phyloP scores from a whole-genome alignment of 2,113 vertebrate genomes.

The Phocoena phocoena region DNA sequence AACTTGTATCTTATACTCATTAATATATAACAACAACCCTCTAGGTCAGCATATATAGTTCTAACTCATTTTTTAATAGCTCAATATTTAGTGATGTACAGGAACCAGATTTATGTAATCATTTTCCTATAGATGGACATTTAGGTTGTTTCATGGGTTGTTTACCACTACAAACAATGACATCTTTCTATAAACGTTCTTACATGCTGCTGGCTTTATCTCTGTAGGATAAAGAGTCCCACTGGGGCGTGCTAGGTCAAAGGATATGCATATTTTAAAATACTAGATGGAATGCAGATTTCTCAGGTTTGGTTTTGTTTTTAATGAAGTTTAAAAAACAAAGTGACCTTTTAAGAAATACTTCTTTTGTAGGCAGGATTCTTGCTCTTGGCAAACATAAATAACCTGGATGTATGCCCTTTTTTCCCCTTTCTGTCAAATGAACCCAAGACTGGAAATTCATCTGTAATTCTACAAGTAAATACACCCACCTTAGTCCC shows the following conservation, averaged over 20 bases:
- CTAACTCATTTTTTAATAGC: neutral
- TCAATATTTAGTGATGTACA: neutral
- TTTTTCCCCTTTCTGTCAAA: neutral
- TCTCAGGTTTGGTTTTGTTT: neutral
- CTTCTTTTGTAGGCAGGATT: neutral
- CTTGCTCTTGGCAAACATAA: neutral
- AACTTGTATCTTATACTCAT: neutral
- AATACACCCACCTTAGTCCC: neutral
- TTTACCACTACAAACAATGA: neutral
- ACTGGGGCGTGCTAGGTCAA: neutral
- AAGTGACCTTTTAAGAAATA: neutral
- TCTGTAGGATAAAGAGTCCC: neutral
- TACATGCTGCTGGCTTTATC: neutral
- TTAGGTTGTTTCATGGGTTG: neutral
- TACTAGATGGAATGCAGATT: neutral
- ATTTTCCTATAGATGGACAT: neutral
- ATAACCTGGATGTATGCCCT: neutral
- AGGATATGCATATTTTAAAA: neutral
- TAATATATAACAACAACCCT: neutral
- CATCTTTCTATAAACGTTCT: neutral
- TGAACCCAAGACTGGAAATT: neutral
- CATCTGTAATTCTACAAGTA: neutral
- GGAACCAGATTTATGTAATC: neutral
- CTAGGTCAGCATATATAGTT: neutral
- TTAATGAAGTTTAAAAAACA: constrained; percentile 9